Evolutionary conservation across 2,113 vertebrate genomes (phyloP).

Genomic region (Lycaon pictus): DNA sequence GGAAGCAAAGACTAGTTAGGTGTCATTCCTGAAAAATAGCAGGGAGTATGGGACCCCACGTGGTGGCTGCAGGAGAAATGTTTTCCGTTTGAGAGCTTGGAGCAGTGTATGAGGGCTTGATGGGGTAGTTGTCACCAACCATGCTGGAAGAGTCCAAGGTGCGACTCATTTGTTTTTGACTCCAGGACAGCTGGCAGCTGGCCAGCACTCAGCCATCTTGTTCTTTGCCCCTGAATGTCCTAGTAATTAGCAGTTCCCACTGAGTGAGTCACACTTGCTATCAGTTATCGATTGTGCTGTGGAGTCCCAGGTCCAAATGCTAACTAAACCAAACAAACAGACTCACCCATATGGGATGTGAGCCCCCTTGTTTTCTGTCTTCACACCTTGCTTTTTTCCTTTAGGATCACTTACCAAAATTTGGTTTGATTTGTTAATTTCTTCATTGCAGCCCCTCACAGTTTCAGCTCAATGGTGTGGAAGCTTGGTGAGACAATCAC

Average conservation of each 20-base stretch:
- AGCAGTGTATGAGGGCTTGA: background rate
- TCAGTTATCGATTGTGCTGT: background rate
- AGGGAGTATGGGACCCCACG: background rate
- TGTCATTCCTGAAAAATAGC: background rate
- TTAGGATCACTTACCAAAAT: background rate
- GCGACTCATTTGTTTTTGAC: background rate
- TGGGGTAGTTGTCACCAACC: background rate
- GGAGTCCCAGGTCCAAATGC: background rate
- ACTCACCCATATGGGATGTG: background rate
- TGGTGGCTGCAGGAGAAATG: background rate
- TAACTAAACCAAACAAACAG: background rate
- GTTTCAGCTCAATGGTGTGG: background rate
- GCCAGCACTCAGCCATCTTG: background rate
- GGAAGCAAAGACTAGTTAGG: background rate
- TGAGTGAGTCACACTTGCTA: conserved; percentile 35
- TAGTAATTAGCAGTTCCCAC: background rate
- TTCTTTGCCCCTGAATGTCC: conserved; percentile 52
- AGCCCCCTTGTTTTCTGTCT: background rate
- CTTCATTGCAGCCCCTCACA: background rate
- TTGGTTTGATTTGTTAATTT: background rate
- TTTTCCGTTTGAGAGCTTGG: background rate
- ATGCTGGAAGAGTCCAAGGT: background rate
- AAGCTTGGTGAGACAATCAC: background rate
- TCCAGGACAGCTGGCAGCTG: background rate
- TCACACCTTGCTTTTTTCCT: conserved; percentile 12